A percentile compares a stretch with the other conserved stretches of the same genome.
phyloP scores from a whole-genome alignment of 2,888 invertebrate species.

The Eurytoma adleriae region DNA sequence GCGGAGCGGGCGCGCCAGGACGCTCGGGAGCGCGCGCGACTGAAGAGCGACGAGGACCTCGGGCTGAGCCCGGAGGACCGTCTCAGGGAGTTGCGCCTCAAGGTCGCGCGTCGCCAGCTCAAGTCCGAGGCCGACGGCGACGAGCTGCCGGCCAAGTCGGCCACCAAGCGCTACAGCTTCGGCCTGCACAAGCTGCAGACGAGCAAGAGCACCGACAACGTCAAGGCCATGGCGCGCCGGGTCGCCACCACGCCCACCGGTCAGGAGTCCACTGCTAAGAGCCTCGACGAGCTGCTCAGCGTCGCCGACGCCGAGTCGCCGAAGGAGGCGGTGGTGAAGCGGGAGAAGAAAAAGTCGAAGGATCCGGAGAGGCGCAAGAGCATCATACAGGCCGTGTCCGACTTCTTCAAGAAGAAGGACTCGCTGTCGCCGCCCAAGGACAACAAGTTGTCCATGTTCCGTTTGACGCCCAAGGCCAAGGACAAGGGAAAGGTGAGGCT shows the following conservation, averaged over 20 bases:
- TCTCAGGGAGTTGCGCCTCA: constrained; percentile 78
- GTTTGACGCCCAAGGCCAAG: constrained; percentile 81
- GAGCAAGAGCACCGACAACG: constrained; percentile 73
- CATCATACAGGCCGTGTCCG: constrained; percentile 90
- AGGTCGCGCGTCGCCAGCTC: constrained; percentile 71
- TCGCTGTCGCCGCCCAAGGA: constrained; percentile 76
- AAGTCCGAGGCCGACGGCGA: constrained; percentile 61
- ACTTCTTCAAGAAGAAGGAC: constrained; percentile 87
- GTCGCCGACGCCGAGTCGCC: constrained; percentile 46
- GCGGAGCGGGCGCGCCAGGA: constrained; percentile 81
- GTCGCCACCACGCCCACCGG: neutral
- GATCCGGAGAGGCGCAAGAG: constrained; percentile 87
- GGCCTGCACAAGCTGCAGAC: constrained; percentile 66
- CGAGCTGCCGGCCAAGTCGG: constrained; percentile 60
- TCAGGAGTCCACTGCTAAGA: constrained; percentile 63
- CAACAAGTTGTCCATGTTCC: constrained; percentile 78
- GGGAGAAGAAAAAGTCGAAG: constrained; percentile 78
- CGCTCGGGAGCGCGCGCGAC: constrained; percentile 81
- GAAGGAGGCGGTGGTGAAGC: constrained; percentile 65
- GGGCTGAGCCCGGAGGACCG: constrained; percentile 85
- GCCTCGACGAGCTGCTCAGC: constrained; percentile 70
- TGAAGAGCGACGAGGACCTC: constrained; percentile 85
- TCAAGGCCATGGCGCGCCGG: constrained; percentile 64
- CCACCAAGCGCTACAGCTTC: constrained; percentile 64
- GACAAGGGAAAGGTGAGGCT: constrained; percentile 81